Conservation (phyloP, 2,113 vertebrate genomes). For the Thalassoma bifasciatum region DNA sequence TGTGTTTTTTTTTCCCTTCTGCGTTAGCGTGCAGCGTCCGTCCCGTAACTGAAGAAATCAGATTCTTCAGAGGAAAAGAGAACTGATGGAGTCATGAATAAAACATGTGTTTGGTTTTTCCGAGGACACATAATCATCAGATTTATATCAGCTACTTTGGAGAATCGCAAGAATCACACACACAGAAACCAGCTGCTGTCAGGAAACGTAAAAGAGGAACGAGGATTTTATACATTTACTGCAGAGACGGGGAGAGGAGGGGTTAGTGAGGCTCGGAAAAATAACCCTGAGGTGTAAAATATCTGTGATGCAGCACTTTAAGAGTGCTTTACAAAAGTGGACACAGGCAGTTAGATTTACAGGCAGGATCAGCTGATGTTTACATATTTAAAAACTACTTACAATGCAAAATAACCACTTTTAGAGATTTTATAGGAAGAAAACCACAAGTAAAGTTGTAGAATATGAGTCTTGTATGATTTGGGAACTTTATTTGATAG, state of each 20-base stretch:
- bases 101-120: slow-evolving; percentile 19
- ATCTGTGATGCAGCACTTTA: no score
- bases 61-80: neutral
- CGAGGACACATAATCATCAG: slow-evolving; percentile 6
- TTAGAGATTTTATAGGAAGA: no score
- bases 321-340: no score
- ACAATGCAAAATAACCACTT: no score
- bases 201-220: no score
- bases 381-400: no score
- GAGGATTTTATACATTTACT: neutral
- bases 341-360: no score
- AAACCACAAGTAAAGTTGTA: no score
- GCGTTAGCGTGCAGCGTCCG: neutral
- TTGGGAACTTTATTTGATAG: no score
- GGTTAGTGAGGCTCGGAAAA: neutral
- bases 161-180: neutral
- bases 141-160: slow-evolving; percentile 4
- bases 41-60: neutral
- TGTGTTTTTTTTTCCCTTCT: neutral
- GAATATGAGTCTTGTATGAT: no score
- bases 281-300: neutral
- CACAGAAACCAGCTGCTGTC: neutral
- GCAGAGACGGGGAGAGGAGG: neutral
- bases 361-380: no score
- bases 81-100: slow-evolving; percentile 17